phyloP scores from a whole-genome alignment of 2,888 invertebrate species.

The Apoda limacodes region DNA sequence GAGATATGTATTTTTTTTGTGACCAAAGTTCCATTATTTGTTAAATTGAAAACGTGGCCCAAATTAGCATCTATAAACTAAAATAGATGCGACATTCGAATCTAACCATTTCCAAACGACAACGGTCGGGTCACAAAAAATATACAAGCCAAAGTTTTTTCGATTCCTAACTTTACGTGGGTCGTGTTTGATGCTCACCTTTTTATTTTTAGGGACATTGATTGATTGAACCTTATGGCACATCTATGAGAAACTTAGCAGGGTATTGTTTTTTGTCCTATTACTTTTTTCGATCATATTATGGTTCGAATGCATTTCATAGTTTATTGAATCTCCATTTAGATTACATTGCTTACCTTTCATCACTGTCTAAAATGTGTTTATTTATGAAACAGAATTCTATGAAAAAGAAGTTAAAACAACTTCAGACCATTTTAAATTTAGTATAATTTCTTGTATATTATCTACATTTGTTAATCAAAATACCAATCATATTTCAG shows the following conservation, averaged over 20 bases:
- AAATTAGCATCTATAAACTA: constrained; percentile 27
- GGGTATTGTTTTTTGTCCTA: constrained; percentile 53
- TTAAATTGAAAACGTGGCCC: constrained; percentile 19
- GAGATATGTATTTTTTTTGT: too few relatives aligned
- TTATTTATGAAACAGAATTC: too few relatives aligned
- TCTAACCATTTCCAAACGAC: constrained; percentile 30
- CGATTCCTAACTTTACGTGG: constrained; percentile 57
- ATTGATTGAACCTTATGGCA: constrained; percentile 64
- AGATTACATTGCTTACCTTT: constrained; percentile 34
- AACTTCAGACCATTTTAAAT: too few relatives aligned
- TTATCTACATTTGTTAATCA: too few relatives aligned
- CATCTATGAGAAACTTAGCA: constrained; percentile 55
- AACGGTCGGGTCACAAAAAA: constrained; percentile 44
- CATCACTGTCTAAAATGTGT: too few relatives aligned
- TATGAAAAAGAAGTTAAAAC: too few relatives aligned
- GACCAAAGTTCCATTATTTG: too few relatives aligned
- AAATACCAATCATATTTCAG: too few relatives aligned
- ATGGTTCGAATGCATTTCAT: constrained; percentile 30
- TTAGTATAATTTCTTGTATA: too few relatives aligned
- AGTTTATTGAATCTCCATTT: constrained; percentile 63
- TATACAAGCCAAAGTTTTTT: constrained; percentile 50
- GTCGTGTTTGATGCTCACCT: constrained; percentile 49
- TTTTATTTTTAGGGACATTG: constrained; percentile 65
- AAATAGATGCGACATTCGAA: constrained; percentile 29
- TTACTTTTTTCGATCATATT: constrained; percentile 30